Base-by-base conservation (phyloP, 2,888 invertebrate species). In the Drosophila affinis region DNA sequence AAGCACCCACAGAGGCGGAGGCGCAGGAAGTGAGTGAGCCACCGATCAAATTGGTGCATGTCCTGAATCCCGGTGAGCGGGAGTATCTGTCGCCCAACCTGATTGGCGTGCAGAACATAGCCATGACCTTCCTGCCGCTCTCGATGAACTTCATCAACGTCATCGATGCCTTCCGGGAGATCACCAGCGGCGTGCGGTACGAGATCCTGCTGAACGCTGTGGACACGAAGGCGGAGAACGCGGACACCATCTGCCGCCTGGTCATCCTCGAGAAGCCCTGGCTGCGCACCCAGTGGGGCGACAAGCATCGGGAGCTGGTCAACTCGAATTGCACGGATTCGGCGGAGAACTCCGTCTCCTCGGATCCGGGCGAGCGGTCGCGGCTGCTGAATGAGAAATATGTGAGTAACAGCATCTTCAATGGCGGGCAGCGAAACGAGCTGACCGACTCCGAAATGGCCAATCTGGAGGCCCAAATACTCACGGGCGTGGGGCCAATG, bases 201-300 rank as follows among this genome's bases (percentile, higher is more conserved):
- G 91, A 92, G 71, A 89, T 92, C 46, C 47, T 90, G 3, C 58
- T 92, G 14, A 91, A 91, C 75, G 90, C 91, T 0, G 64, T 89
- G 18, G 89, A 92, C 59, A 90, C 88, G 9, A 88, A 90, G 62
- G 83, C 81, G 32, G 90, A 89, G 24, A 83, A 90, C 58, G 81
- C 79, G 49, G 91, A 91, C 21, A 77, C 90, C 14, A 75, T 93
- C 9, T 96, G 96, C 89, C 93, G 94, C 77, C 90, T 96, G 72
- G 93, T 94, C 21, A 93, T 95, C 80, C 90, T 95, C 62, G 95
- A 95, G 88, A 94, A 95, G 82, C 94, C 95, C 1, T 95, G 95
- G 95, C 88, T 94, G 29, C 93, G 92, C 84, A 92, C 93, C 59
- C 89, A 93, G 14, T 93, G 93, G 90, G 94, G 94, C 39, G 93